Conservation (phyloP, 2,797 vertebrate species). For the Acestrorhynchus altus region DNA sequence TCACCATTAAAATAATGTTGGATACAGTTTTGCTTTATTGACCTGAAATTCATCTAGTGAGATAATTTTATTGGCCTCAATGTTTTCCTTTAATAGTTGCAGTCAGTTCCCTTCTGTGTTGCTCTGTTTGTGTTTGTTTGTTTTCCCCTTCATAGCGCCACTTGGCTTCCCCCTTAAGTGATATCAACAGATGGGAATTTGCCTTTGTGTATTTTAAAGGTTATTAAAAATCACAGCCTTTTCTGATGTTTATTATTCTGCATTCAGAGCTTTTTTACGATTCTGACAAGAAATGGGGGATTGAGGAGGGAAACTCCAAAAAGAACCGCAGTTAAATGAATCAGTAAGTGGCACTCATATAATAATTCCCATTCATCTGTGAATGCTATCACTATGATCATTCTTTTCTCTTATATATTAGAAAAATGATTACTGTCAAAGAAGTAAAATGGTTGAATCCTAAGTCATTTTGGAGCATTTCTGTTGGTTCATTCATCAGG, state of each 20-base stretch:
- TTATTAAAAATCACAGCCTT: conserved; percentile 18
- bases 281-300: neutral
- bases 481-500: too few species aligned
- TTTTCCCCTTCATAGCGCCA: conserved; percentile 29
- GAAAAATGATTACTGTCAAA: too few species aligned
- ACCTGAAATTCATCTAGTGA: neutral
- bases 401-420: too few species aligned
- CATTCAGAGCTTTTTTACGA: neutral
- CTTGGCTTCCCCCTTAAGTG: conserved; percentile 6
- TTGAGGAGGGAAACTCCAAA: neutral
- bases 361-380: neutral
- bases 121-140: conserved; percentile 48
- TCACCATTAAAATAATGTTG: conserved; percentile 12
- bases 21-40: neutral
- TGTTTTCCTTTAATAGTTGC: conserved; percentile 24
- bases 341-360: neutral
- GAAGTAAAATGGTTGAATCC: too few species aligned
- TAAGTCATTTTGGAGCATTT: too few species aligned
- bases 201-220: conserved; percentile 7
- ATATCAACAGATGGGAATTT: conserved; percentile 5
- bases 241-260: conserved; percentile 2
- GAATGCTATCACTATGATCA: neutral
- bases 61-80: conserved; percentile 32
- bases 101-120: conserved; percentile 23
- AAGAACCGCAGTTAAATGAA: neutral